Evolutionary conservation across 2,797 vertebrate species (phyloP).

Genomic region (Masticophis lateralis): DNA sequence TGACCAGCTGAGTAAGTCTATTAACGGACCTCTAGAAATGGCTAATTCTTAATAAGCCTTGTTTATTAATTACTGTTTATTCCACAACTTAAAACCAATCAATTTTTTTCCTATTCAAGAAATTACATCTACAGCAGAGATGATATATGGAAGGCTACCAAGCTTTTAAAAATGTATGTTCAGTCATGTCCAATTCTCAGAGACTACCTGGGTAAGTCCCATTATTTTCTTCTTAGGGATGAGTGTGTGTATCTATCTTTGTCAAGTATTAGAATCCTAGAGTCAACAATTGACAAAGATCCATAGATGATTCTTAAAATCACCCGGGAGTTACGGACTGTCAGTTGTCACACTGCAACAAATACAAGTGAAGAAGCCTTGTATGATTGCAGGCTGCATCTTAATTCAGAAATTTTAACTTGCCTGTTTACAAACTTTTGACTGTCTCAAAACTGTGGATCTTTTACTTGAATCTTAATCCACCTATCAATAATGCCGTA

Average conservation of each 20-base stretch:
- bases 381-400: no score
- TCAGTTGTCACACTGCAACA: not conserved
- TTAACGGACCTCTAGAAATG: not conserved
- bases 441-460: not conserved
- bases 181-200: no score
- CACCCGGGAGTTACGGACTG: not conserved
- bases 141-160: not conserved
- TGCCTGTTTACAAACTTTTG: not conserved
- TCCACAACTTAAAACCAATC: not conserved
- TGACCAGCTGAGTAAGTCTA: not conserved
- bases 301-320: accelerated
- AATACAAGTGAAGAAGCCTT: not conserved
- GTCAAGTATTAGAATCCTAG: not conserved
- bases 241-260: not conserved
- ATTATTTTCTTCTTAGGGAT: no score
- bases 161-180: not conserved
- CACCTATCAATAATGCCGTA: not conserved
- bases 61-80: not conserved
- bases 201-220: no score
- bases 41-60: not conserved
- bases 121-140: not conserved
- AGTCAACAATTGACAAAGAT: not conserved
- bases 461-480: not conserved
- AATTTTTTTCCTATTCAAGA: not conserved
- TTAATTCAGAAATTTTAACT: not conserved